Conservation (phyloP, 2,888 invertebrate species). For the Bruchidius siliquastri region DNA sequence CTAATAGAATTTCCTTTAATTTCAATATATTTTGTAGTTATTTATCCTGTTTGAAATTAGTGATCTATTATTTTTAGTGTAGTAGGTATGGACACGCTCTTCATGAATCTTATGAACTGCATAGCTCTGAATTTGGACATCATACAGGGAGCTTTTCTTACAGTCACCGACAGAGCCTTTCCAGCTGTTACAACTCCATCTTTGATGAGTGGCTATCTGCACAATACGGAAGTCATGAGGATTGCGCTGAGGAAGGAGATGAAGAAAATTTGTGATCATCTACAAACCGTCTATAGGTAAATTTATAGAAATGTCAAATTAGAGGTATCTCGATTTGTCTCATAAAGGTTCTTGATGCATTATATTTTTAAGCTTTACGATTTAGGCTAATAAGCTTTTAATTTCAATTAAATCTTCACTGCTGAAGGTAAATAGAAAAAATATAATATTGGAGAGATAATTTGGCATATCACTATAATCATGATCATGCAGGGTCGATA, state of each 20-base stretch:
- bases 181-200: not conserved
- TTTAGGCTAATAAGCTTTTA: too few species aligned
- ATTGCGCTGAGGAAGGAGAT: conserved; percentile 31
- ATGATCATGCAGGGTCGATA: too few species aligned
- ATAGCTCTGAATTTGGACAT: conserved; percentile 36
- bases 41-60: too few species aligned
- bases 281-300: conserved; percentile 37
- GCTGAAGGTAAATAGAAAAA: too few species aligned
- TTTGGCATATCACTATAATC: too few species aligned
- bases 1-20: too few species aligned
- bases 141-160: conserved; percentile 38
- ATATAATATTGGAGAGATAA: too few species aligned
- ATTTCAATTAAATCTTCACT: too few species aligned
- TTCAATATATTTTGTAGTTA: too few species aligned
- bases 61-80: conserved; percentile 27
- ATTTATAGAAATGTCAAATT: not conserved
- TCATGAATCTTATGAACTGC: conserved; percentile 42
- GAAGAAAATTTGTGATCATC: conserved; percentile 34
- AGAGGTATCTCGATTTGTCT: too few species aligned
- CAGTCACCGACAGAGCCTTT: conserved; percentile 25
- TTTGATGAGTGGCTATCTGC: conserved; percentile 7
- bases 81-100: conserved; percentile 37
- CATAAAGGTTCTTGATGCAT: too few species aligned
- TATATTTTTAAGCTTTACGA: too few species aligned
- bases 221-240: conserved; percentile 19